Evolutionary conservation across 2,888 invertebrate genomes (phyloP), one percentile per base, ranked within the genome.

Genomic region (Hecatera dysodea): DNA sequence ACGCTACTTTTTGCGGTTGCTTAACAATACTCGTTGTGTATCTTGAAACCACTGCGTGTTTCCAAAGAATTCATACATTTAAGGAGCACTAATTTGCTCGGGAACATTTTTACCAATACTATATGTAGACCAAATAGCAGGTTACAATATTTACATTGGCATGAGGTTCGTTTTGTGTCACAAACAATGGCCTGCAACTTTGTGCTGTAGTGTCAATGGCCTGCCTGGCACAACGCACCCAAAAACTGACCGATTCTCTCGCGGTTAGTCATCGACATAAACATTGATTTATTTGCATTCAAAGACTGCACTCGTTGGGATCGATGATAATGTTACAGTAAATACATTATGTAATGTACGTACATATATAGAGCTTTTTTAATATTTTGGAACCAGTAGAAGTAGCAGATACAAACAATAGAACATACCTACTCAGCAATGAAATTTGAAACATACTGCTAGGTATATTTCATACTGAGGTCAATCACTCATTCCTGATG

Each of bases 201-300:
- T 77, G 84, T 87, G 81, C 78, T 78, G 70, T 61, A 75, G 86
- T 87, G 93, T 93, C 93, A 93, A 91, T 83, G 93, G 75, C 93
- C 92, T 84, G 86, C 92, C 92, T 85, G 86, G 72, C 71, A 75
- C 71, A 82, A 80, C 89, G 81, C 87, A 86, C 88, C 89, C 88
- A 87, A 91, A 90, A 89, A 71, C 79, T 80, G 83, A 79, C 75
- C 82, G 78, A 86, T 88, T 85, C 88, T 83, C 83, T 81, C 71
- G 82, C 80, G 76, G 74, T 91, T 90, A 91, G 83, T 92, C 89
- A 92, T 84, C 82, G 80, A 87, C 19, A 56, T 78, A 48, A 64
- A 69, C 82, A 84, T 81, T 81, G 78, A 86, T 86, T 86, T 81
- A 85, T 88, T 86, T 83, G 80, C 70, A 86, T 84, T 87, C 57